These are phyloP conservation scores for Alaudala cheleensis DNA, from an alignment of 2,113 vertebrate genomes.

Conservation along the genomic window DNA sequence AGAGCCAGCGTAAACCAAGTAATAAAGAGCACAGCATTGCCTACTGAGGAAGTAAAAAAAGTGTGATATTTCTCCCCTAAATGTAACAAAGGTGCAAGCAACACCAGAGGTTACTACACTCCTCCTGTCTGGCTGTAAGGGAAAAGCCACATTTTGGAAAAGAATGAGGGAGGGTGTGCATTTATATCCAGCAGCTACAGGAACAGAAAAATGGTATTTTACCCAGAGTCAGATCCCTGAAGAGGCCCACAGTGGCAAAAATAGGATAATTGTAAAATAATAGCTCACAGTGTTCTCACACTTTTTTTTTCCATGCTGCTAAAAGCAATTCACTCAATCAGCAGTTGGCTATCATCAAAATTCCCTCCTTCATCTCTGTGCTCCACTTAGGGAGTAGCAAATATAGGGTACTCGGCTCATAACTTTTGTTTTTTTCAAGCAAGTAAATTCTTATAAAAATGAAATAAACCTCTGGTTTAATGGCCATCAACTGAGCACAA, in stretches of 20 bases:
- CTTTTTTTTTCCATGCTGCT: neutral
- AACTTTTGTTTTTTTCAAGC: conserved; percentile 59
- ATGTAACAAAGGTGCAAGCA: neutral
- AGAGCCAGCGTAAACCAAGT: neutral
- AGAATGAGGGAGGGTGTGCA: neutral
- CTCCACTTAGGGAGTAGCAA: conserved; percentile 69
- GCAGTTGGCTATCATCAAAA: conserved; percentile 25
- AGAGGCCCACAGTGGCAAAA: conserved; percentile 41
- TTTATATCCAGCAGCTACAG: neutral
- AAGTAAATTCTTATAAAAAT: conserved; percentile 67
- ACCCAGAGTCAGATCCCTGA: conserved; percentile 2
- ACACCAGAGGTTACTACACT: neutral
- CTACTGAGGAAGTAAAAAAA: neutral
- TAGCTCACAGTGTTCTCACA: conserved; percentile 18
- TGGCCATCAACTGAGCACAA: conserved; percentile 48
- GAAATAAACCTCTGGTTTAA: conserved; percentile 61
- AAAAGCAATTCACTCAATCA: conserved; percentile 43
- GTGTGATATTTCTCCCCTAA: neutral
- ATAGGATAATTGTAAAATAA: conserved; percentile 55
- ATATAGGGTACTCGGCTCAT: conserved; percentile 55
- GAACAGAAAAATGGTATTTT: neutral
- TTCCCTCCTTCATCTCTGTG: conserved; percentile 44
- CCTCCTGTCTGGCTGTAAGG: neutral
- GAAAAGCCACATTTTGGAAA: neutral
- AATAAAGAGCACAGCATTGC: neutral